phyloP scores from a whole-genome alignment of 1,140 invertebrate genomes.

The Panagrolaimus sp. region DNA sequence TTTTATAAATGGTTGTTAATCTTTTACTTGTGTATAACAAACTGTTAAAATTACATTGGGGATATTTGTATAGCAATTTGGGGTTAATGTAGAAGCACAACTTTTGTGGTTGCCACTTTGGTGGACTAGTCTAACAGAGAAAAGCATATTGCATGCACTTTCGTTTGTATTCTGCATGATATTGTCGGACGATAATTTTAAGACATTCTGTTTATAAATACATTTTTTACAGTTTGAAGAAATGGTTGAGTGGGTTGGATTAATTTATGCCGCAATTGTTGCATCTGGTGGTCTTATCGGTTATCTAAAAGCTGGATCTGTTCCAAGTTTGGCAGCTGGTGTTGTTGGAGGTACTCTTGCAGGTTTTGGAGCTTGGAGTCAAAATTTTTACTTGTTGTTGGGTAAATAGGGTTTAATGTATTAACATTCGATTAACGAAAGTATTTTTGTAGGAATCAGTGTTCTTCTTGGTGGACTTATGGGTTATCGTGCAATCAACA shows the following conservation, averaged over 20 bases:
- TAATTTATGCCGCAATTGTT: conserved; percentile 35
- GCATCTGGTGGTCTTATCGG: conserved; percentile 36
- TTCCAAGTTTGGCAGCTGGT: conserved; percentile 34
- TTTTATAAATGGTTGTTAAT: conserved; percentile 19
- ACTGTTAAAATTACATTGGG: too few species aligned
- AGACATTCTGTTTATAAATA: not conserved
- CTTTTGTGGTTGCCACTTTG: too few species aligned
- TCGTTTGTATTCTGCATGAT: too few species aligned
- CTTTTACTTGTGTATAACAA: not conserved
- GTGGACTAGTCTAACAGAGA: too few species aligned
- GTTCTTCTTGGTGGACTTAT: conserved; percentile 75
- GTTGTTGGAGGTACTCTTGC: conserved; percentile 23
- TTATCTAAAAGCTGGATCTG: conserved; percentile 35
- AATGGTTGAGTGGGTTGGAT: conserved; percentile 30
- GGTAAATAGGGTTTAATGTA: too few species aligned
- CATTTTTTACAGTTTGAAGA: not conserved
- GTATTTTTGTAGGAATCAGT: conserved; percentile 64
- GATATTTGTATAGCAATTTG: too few species aligned
- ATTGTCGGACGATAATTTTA: too few species aligned
- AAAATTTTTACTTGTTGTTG: conserved; percentile 25
- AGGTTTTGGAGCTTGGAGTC: conserved; percentile 28
- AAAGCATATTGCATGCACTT: too few species aligned
- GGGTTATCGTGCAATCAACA: conserved; percentile 78
- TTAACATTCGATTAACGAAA: too few species aligned
- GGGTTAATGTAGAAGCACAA: too few species aligned